Evolutionary conservation across 2,113 vertebrate genomes (phyloP).

Genomic region (Opisthocomus hoazin): DNA sequence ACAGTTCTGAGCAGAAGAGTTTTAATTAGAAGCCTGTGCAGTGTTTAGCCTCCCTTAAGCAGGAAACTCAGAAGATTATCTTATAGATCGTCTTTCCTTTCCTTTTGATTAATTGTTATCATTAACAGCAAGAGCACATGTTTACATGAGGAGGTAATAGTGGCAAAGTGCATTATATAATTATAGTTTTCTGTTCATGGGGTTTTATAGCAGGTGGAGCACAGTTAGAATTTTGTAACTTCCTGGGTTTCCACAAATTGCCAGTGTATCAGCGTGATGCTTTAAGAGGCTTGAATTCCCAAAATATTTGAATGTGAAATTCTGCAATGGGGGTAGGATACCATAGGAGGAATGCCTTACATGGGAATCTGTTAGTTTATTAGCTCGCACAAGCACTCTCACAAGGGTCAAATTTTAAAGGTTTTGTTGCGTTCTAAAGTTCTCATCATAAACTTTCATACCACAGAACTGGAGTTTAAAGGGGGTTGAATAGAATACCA

Average conservation of each 20-base stretch:
- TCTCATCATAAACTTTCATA: background rate
- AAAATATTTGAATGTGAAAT: background rate
- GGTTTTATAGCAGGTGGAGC: background rate
- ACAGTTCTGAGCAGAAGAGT: background rate
- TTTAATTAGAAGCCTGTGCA: background rate
- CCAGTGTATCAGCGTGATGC: background rate
- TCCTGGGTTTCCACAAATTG: background rate
- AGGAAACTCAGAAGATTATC: background rate
- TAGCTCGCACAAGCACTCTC: background rate
- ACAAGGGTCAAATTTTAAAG: background rate
- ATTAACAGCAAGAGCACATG: background rate
- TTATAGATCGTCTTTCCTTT: background rate
- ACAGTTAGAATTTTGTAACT: background rate
- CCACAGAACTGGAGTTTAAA: background rate
- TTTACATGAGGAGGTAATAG: background rate
- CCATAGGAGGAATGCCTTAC: background rate
- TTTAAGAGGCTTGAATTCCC: background rate
- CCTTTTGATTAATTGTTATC: background rate
- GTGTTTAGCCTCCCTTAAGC: background rate
- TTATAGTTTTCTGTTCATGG: background rate
- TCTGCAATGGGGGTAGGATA: background rate
- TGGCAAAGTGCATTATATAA: background rate
- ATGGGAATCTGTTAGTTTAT: background rate
- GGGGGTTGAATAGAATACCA: background rate
- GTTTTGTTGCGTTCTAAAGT: background rate